Evolutionary conservation across 1,140 invertebrate species (phyloP).

Genomic region (Wiebesia pumilae): DNA sequence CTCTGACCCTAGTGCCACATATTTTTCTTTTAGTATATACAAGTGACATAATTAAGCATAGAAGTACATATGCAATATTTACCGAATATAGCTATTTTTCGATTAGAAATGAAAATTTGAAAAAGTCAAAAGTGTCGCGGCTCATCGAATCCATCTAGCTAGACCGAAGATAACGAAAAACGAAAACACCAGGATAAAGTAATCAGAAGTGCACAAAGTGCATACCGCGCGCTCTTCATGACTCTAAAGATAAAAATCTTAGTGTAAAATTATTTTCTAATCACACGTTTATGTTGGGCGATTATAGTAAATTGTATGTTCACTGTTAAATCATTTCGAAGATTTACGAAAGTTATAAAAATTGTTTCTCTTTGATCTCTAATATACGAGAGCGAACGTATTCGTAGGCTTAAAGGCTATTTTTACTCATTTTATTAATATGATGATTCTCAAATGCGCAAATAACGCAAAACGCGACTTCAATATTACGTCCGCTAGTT

Average conservation of each 20-base stretch:
- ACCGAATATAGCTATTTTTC: not conserved
- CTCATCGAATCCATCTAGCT: not conserved
- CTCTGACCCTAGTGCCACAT: not conserved
- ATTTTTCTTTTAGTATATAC: not conserved
- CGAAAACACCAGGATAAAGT: not conserved
- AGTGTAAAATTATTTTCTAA: conserved; percentile 29
- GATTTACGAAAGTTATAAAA: conserved; percentile 21
- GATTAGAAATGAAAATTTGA: not conserved
- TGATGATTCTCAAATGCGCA: not conserved
- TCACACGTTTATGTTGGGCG: not conserved
- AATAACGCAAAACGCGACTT: conserved; percentile 1
- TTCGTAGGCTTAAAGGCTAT: not conserved
- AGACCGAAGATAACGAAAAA: not conserved
- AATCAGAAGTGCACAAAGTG: not conserved
- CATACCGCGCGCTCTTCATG: not conserved
- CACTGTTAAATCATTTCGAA: conserved; percentile 20
- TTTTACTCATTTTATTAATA: not conserved
- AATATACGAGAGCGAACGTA: not conserved
- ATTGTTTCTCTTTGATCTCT: not conserved
- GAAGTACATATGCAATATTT: not conserved
- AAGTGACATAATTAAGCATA: not conserved
- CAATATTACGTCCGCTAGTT: conserved; percentile 25
- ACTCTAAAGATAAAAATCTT: not conserved
- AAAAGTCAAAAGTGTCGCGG: not conserved
- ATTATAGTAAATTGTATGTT: conserved; percentile 28